Evolutionary conservation across 2,113 vertebrate species (phyloP).

Genomic region (Atlantisia rogersi): DNA sequence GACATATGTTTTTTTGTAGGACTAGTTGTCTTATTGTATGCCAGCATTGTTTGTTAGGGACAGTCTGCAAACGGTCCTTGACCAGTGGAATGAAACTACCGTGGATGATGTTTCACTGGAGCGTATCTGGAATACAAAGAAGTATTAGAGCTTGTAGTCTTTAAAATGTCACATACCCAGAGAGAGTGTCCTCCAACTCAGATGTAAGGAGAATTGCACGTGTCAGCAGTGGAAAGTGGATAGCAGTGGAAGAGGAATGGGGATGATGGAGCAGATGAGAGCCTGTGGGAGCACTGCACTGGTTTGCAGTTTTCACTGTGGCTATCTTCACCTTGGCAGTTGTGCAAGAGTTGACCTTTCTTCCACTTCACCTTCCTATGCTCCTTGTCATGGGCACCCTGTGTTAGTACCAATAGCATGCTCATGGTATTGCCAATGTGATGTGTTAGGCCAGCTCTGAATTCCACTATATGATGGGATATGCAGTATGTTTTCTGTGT

Average conservation of each 20-base stretch:
- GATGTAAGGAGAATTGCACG: neutral
- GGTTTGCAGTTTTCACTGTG: neutral
- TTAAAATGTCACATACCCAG: neutral
- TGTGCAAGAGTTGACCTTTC: neutral
- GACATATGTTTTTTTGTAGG: neutral
- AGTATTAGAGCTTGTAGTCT: neutral
- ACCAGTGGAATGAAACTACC: neutral
- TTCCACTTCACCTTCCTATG: neutral
- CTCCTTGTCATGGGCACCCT: neutral
- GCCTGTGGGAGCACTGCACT: neutral
- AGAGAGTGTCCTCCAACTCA: neutral
- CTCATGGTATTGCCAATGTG: neutral
- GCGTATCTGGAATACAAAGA: neutral
- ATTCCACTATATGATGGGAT: neutral
- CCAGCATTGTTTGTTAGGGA: neutral
- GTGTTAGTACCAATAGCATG: neutral
- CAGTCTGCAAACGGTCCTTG: neutral
- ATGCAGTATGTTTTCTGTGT: neutral
- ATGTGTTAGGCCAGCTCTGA: neutral
- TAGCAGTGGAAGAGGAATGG: neutral
- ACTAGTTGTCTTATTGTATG: neutral
- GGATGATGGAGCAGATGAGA: neutral
- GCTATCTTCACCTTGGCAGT: neutral
- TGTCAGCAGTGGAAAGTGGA: neutral
- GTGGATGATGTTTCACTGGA: neutral